Conservation (phyloP, 2,797 vertebrate species). For the Peromyscus eremicus region DNA sequence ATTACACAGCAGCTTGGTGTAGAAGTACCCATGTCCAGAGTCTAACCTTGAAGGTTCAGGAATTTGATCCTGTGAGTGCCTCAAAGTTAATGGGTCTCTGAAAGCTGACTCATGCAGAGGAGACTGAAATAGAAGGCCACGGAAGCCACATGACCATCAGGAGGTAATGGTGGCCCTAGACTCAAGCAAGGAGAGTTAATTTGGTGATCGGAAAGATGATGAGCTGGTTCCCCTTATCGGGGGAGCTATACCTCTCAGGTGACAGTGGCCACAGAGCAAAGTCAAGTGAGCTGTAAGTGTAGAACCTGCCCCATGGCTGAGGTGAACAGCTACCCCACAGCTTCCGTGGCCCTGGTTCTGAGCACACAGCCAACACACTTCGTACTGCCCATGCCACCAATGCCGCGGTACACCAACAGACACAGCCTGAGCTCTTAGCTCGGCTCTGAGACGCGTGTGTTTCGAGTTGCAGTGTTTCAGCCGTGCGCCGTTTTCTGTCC, state of each 20-base stretch:
- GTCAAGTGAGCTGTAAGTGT: not conserved
- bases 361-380: not conserved
- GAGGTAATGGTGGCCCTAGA: not conserved
- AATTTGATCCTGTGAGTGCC: not conserved
- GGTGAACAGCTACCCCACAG: not conserved
- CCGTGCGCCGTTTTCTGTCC: not conserved
- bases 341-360: not conserved
- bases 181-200: not conserved
- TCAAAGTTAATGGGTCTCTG: not conserved
- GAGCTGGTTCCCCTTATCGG: not conserved
- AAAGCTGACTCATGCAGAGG: constrained; percentile 16
- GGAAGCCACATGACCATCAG: not conserved
- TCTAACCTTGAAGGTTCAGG: not conserved
- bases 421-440: not conserved
- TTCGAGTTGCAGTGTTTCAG: not conserved
- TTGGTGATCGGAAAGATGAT: not conserved
- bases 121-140: not conserved
- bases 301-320: not conserved
- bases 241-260: not conserved
- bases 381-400: accelerated
- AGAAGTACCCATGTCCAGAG: not conserved
- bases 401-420: not conserved
- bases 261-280: not conserved
- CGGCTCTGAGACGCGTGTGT: not conserved
- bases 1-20: not conserved